phyloP scores from a whole-genome alignment of 2,888 invertebrate genomes.

The Oxyscelio sp. region DNA sequence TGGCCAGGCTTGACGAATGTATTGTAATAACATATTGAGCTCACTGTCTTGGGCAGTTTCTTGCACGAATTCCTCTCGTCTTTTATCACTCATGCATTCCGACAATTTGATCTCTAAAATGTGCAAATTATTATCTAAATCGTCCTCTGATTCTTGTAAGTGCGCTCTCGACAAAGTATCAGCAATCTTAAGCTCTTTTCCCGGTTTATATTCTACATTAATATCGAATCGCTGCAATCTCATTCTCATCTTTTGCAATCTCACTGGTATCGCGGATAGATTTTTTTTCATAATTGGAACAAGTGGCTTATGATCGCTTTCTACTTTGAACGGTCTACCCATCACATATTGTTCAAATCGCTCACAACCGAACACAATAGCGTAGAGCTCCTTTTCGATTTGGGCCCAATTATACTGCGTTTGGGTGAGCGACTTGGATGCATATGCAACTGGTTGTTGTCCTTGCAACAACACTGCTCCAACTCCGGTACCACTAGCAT shows the following conservation, averaged over 20 bases:
- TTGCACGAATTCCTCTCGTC: constrained; percentile 34
- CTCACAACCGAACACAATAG: constrained; percentile 72
- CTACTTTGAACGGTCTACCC: constrained; percentile 75
- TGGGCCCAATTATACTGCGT: constrained; percentile 68
- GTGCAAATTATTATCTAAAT: constrained; percentile 42
- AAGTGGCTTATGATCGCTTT: constrained; percentile 81
- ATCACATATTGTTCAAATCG: constrained; percentile 71
- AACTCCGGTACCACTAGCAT: constrained; percentile 72
- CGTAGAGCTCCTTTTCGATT: constrained; percentile 70
- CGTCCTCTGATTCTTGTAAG: constrained; percentile 7
- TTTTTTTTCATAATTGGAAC: constrained; percentile 77
- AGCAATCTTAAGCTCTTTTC: constrained; percentile 72
- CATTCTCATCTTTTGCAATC: no score
- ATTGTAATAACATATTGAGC: constrained; percentile 47
- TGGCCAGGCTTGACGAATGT: constrained; percentile 57
- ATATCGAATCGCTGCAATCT: constrained; percentile 70
- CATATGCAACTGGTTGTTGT: constrained; percentile 72
- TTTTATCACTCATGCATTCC: constrained; percentile 44
- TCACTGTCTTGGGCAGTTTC: constrained; percentile 66
- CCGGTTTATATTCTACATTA: constrained; percentile 68
- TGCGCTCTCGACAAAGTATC: constrained; percentile 74
- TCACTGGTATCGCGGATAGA: no score
- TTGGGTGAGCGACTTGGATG: constrained; percentile 70
- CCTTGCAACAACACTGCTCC: constrained; percentile 74
- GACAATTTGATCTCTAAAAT: constrained; percentile 37